phyloP scores from a whole-genome alignment of 1,140 invertebrate genomes.

The Eriosoma lanigerum region DNA sequence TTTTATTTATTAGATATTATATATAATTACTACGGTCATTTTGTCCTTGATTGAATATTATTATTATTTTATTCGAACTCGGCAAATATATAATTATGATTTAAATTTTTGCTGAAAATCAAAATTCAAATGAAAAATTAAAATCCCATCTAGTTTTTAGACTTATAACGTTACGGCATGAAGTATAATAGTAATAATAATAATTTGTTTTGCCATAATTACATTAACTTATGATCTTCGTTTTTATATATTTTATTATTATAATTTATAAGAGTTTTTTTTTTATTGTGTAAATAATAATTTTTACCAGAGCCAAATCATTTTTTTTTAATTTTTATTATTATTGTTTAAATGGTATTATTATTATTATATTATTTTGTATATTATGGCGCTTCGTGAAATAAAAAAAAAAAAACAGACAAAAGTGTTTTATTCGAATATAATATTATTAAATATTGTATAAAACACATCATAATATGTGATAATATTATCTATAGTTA shows the following conservation, averaged over 20 bases:
- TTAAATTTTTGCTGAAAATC: too few relatives aligned
- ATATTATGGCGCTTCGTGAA: background rate
- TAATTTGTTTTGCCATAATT: slow-evolving; percentile 28
- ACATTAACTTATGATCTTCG: slow-evolving; percentile 15
- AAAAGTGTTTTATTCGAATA: background rate
- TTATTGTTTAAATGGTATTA: background rate
- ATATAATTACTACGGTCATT: too few relatives aligned
- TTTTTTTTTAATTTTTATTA: background rate
- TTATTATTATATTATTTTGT: background rate
- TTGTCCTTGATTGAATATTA: too few relatives aligned
- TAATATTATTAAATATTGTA: too few relatives aligned
- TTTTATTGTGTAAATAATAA: background rate
- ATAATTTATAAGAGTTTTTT: slow-evolving; percentile 15
- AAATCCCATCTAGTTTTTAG: too few relatives aligned
- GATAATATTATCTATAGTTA: too few relatives aligned
- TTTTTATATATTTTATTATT: slow-evolving; percentile 25
- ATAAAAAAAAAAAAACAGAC: background rate
- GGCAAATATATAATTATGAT: too few relatives aligned
- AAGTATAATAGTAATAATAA: background rate
- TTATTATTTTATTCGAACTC: too few relatives aligned
- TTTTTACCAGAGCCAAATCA: slow-evolving; percentile 12
- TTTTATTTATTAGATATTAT: too few relatives aligned
- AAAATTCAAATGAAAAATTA: too few relatives aligned
- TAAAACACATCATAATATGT: too few relatives aligned
- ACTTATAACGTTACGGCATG: too few relatives aligned